Percentiles rank a stretch among this genome's conserved stretches.
These are phyloP conservation scores for Anguilla megastoma DNA, from an alignment of 2,797 vertebrate genomes.

Conservation along the genomic window DNA sequence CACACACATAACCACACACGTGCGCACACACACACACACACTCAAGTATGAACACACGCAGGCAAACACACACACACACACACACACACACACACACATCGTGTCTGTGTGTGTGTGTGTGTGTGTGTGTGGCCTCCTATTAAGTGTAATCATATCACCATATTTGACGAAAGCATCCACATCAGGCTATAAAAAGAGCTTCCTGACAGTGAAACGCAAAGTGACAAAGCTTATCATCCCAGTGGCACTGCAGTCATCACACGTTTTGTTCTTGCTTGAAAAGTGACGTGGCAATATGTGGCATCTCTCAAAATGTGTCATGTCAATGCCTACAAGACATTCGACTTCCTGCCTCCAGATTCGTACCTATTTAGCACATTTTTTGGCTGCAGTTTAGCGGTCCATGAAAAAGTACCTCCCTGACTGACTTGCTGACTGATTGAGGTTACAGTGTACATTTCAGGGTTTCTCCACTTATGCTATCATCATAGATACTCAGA, in stretches of 20 bases:
- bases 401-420: neutral
- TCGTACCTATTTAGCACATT: slow-evolving; percentile 22
- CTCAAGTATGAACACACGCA: no score
- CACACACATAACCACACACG: no score
- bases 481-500: neutral
- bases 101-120: neutral
- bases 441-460: neutral
- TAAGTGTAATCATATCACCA: neutral
- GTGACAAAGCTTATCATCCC: slow-evolving; percentile 28
- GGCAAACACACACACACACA: neutral
- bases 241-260: slow-evolving; percentile 19
- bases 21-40: no score
- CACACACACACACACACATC: neutral
- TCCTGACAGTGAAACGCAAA: slow-evolving; percentile 15
- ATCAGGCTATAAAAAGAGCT: neutral
- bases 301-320: slow-evolving; percentile 26
- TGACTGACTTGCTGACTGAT: neutral
- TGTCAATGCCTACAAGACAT: slow-evolving; percentile 13
- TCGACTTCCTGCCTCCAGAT: slow-evolving; percentile 16
- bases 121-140: neutral
- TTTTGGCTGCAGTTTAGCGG: neutral
- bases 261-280: slow-evolving; percentile 21
- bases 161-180: neutral
- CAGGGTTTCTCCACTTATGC: no score
- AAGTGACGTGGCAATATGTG: slow-evolving; percentile 22